phyloP scores from a whole-genome alignment of 2,113 vertebrate species.

The Chaetura pelagica region DNA sequence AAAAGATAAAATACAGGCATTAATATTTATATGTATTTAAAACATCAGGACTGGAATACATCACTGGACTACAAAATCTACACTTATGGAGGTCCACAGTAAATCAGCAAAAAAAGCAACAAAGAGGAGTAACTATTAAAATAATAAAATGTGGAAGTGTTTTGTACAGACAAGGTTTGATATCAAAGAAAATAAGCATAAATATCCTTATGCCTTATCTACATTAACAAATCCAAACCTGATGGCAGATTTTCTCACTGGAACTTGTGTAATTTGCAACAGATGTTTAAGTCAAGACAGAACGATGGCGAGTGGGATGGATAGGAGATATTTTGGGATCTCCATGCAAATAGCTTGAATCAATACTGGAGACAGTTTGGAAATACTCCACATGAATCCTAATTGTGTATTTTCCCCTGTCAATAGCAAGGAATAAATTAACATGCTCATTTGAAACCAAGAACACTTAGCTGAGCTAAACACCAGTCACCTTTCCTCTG shows the following conservation, averaged over 20 bases:
- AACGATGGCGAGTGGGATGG: slow-evolving; percentile 13
- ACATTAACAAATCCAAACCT: neutral
- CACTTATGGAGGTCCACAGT: neutral
- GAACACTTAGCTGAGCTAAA: neutral
- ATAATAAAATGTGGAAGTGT: neutral
- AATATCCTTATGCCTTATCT: neutral
- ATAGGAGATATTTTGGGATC: slow-evolving; percentile 11
- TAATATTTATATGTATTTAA: neutral
- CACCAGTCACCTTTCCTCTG: neutral
- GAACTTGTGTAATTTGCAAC: neutral
- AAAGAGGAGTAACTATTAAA: neutral
- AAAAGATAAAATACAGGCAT: neutral
- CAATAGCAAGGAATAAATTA: neutral
- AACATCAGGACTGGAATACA: neutral
- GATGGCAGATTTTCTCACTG: neutral
- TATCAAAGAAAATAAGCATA: neutral
- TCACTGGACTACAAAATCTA: neutral
- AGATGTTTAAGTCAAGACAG: neutral
- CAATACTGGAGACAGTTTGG: neutral
- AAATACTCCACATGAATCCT: neutral
- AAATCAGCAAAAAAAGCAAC: neutral
- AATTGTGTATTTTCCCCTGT: neutral
- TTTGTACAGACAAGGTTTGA: neutral
- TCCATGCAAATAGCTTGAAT: neutral
- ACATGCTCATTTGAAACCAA: neutral